Percentiles rank a stretch among this genome's conserved stretches.
These are phyloP conservation scores for Lasiurus borealis DNA, from an alignment of 2,113 vertebrate genomes.

Conservation along the genomic window DNA sequence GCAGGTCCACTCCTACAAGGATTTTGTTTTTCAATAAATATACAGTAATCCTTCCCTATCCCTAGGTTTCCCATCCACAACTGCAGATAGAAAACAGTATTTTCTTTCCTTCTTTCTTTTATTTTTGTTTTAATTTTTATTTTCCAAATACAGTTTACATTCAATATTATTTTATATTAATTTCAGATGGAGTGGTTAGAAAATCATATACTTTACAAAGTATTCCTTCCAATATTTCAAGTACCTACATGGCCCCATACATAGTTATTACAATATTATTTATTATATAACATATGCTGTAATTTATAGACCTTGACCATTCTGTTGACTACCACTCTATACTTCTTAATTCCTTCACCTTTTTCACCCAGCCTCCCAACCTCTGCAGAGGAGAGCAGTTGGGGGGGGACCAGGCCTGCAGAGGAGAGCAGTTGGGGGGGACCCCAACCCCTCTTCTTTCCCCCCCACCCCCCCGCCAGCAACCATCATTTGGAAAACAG, in stretches of 20 bases:
- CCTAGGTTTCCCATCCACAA: not conserved
- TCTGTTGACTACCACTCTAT: not conserved
- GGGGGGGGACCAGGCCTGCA: too few relatives aligned
- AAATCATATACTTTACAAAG: not conserved
- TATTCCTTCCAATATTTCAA: not conserved
- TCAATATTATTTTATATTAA: not conserved
- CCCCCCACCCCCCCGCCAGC: not conserved
- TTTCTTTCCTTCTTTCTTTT: not conserved
- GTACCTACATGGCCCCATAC: not conserved
- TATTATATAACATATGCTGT: not conserved
- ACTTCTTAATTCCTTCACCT: not conserved
- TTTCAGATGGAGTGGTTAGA: not conserved
- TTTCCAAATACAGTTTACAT: not conserved
- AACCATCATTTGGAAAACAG: not conserved
- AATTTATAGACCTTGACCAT: not conserved
- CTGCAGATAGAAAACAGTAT: not conserved
- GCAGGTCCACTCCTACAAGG: not conserved
- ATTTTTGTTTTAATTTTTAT: not conserved
- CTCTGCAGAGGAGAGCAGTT: too few relatives aligned
- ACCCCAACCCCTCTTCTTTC: too few relatives aligned
- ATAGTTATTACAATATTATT: not conserved
- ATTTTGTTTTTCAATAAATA: not conserved
- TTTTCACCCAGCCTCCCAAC: not conserved
- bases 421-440: too few relatives aligned
- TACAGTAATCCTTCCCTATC: not conserved